Evolutionary conservation across 2,888 invertebrate genomes (phyloP), one percentile per base, ranked within the genome.

Genomic region (Geotrupes spiniger): DNA sequence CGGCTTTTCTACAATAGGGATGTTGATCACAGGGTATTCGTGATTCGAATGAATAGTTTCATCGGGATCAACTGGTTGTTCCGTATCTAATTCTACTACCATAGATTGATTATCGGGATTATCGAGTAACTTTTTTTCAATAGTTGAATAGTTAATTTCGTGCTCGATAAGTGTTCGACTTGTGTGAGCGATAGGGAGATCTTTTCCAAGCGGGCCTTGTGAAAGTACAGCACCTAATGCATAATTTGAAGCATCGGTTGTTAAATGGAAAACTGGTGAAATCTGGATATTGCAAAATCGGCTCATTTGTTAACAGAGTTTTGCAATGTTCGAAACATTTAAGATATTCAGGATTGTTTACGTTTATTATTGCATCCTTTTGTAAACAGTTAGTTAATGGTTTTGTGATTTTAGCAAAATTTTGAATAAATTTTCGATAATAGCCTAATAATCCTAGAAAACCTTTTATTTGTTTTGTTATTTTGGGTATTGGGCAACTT

Each of bases 391-490:
- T 51, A 9, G 53, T 53, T 5, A 53, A 14, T 4, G 53, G 55
- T 26, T 36, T 25, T 4, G 42, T 46, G 1, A 55, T 14, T 42
- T 49, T 51, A 4, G 51, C 46, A 28, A 51, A 55, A 15, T 51
- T 42, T 3, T 29, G 31, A 14, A 55, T 51, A 10, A 46, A 53
- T 3, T 38, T 25, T 17, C 51, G 26, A 28, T 51, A 55, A 36
- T 43, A 53, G 1, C 53, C 51, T 21, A 51, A n/a, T 15, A 54
- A 21, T 11, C 52, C 54, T 41, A 52, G 33, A 14, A 54, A 46
- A 12, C 41, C 21, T 45, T 47, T 44, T 14, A 55, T 51, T 40
- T 55, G 46, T 44, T 57, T 57, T 10, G 36, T 38, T 2, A 17
- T 50, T 45, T 39, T 42, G 1, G 52, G 52, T n/a, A 54, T 16